These are phyloP conservation scores for Drosophila nigromelanica DNA, from an alignment of 1,140 invertebrate genomes.

Conservation along the genomic window DNA sequence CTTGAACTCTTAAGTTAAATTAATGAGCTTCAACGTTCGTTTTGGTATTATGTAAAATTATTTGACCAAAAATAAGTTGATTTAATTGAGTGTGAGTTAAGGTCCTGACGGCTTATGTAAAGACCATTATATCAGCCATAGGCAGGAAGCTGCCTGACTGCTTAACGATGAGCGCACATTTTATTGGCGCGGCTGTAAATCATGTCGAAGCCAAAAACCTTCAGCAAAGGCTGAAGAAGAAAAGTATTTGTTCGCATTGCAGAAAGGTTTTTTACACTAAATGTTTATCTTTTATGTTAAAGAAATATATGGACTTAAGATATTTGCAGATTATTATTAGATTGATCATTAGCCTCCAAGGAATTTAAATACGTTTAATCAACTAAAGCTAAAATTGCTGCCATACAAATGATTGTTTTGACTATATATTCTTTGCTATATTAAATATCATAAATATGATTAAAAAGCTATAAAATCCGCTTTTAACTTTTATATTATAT, in stretches of 20 bases:
- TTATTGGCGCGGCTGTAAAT: constrained; percentile 37
- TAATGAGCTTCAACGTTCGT: constrained; percentile 69
- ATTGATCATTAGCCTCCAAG: too few species aligned
- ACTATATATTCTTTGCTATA: too few species aligned
- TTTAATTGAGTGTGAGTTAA: constrained; percentile 76
- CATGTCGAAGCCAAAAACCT: constrained; percentile 22
- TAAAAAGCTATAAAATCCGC: too few species aligned
- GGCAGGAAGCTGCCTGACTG: constrained; percentile 30
- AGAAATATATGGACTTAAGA: background rate
- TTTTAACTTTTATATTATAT: too few species aligned
- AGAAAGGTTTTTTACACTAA: background rate
- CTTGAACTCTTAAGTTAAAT: constrained; percentile 77
- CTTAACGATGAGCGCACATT: constrained; percentile 27
- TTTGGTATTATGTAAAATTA: constrained; percentile 73
- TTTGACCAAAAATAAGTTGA: constrained; percentile 79
- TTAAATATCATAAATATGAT: too few species aligned
- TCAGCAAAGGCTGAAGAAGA: background rate
- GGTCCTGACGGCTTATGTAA: constrained; percentile 29
- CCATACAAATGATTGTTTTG: too few species aligned
- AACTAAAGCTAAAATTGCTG: too few species aligned
- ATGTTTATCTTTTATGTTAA: background rate
- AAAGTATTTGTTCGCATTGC: background rate
- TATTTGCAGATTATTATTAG: too few species aligned
- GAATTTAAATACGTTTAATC: too few species aligned
- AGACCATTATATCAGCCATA: constrained; percentile 27